phyloP scores from a whole-genome alignment of 2,888 invertebrate genomes.

The Drosophila emarginata region DNA sequence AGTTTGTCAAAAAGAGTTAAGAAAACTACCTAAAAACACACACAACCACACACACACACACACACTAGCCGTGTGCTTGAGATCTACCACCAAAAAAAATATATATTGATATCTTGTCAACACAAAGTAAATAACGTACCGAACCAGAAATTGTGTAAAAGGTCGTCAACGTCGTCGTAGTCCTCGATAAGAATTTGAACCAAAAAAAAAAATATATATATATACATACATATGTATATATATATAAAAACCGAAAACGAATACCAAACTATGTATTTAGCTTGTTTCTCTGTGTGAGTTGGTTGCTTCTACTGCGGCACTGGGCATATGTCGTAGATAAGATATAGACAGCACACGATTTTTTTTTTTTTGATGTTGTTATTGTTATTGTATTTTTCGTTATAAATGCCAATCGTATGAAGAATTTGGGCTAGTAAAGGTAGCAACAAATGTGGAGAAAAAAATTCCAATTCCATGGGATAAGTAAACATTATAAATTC shows the following conservation, averaged over 20 bases:
- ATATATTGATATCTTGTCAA: constrained; percentile 7
- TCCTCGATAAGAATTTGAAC: constrained; percentile 52
- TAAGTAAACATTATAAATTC: constrained; percentile 70
- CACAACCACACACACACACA: not conserved
- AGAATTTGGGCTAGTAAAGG: constrained; percentile 42
- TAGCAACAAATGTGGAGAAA: constrained; percentile 31
- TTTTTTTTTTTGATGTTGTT: constrained; percentile 4
- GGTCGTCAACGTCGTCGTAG: constrained; percentile 45
- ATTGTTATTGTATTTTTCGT: constrained; percentile 23
- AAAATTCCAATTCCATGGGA: constrained; percentile 57
- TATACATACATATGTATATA: too few species aligned
- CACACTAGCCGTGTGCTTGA: not conserved
- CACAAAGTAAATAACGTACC: constrained; percentile 28
- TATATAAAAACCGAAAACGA: not conserved
- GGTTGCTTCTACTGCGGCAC: constrained; percentile 67
- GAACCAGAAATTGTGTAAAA: constrained; percentile 62
- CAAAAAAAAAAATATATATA: not conserved
- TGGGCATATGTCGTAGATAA: constrained; percentile 56
- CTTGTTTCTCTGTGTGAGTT: not conserved
- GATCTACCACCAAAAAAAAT: not conserved
- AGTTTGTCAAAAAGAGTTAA: constrained; percentile 13
- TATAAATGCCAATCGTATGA: constrained; percentile 62
- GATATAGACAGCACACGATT: constrained; percentile 57
- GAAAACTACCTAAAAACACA: constrained; percentile 10
- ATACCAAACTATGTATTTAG: constrained; percentile 7